phyloP scores from a whole-genome alignment of 2,113 vertebrate species.

The Chaenocephalus aceratus region DNA sequence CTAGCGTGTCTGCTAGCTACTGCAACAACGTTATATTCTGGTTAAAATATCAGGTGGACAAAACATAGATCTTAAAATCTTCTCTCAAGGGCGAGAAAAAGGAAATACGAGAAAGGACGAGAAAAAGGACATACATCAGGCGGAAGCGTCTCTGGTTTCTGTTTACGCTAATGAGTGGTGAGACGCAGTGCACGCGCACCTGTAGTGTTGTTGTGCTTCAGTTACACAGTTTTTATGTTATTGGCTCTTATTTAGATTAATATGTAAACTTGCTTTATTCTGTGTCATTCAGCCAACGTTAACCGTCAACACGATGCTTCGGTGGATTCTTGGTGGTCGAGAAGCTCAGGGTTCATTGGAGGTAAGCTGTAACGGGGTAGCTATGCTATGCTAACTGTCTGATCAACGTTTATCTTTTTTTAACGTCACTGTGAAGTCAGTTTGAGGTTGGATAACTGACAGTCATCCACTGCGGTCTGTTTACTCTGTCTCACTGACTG shows the following conservation, averaged over 20 bases:
- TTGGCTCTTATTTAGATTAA: background rate
- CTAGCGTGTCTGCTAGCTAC: no score
- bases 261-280: background rate
- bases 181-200: background rate
- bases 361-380: slow-evolving; percentile 76
- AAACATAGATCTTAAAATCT: no score
- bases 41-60: no score
- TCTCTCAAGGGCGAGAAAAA: fast-evolving
- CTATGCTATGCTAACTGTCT: background rate
- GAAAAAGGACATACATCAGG: background rate
- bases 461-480: no score
- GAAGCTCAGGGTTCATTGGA: slow-evolving; percentile 89
- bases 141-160: background rate
- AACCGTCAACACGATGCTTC: slow-evolving; percentile 83
- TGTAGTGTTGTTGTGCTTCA: background rate
- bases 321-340: slow-evolving; percentile 93
- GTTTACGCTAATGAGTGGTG: background rate
- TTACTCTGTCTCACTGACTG: no score
- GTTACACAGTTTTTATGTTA: fast-evolving
- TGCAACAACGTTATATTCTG: background rate
- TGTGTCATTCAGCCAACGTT: background rate
- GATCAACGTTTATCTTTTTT: background rate
- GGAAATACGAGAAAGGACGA: background rate
- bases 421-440: no score
- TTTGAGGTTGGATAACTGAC: no score